These are phyloP conservation scores for Spialia ferax DNA, from an alignment of 2,888 invertebrate species.

Conservation along the genomic window DNA sequence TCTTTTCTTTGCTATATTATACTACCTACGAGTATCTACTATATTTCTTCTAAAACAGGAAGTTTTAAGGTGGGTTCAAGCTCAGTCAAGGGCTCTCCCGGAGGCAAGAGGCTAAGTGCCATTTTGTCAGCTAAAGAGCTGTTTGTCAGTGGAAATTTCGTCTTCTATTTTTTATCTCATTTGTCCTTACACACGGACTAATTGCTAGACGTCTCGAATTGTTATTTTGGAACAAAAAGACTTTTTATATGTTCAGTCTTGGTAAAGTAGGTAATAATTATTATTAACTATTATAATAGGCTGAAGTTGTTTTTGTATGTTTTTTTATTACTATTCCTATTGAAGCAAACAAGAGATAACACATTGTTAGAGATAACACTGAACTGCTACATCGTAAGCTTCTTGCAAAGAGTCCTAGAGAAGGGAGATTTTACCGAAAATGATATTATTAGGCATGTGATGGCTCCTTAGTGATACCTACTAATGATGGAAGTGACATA, in stretches of 20 bases:
- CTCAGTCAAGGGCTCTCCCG: constrained; percentile 23
- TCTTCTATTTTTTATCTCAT: constrained; percentile 30
- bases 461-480: no score
- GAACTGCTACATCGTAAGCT: no score
- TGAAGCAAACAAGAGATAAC: no score
- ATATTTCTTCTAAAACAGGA: neutral
- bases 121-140: constrained; percentile 57
- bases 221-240: neutral
- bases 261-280: no score
- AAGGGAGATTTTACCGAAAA: no score
- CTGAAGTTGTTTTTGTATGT: neutral
- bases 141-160: constrained; percentile 28
- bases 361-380: no score
- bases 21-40: no score
- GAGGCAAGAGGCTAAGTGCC: constrained; percentile 58
- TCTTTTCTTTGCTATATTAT: no score
- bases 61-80: constrained; percentile 29
- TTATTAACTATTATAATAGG: neutral
- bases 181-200: constrained; percentile 16
- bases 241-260: neutral
- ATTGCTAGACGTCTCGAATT: constrained; percentile 20
- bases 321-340: no score
- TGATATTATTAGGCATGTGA: no score
- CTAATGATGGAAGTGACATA: no score
- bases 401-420: no score